Percentiles rank a stretch among this genome's conserved stretches.
phyloP scores from a whole-genome alignment of 2,888 invertebrate genomes.

The Meghimatium bilineatum region DNA sequence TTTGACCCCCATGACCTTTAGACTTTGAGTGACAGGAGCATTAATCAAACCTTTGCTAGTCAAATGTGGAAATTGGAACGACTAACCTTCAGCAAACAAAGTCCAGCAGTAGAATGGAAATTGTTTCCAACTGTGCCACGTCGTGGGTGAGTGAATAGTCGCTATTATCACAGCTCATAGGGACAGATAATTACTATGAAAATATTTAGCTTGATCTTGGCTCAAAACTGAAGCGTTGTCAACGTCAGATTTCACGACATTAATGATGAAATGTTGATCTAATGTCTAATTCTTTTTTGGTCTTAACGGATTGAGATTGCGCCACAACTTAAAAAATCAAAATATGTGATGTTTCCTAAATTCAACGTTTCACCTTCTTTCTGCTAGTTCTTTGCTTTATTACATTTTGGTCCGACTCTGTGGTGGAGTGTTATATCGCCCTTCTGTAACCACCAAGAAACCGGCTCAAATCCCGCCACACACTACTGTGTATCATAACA shows the following conservation, averaged over 20 bases:
- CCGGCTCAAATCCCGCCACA: too few relatives aligned
- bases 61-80: background rate
- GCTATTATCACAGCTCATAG: background rate
- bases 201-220: constrained; percentile 7
- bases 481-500: too few relatives aligned
- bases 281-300: background rate
- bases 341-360: too few relatives aligned
- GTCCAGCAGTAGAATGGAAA: background rate
- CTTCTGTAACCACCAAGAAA: too few relatives aligned
- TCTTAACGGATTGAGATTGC: background rate
- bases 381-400: too few relatives aligned
- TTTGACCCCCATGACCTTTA: constrained; percentile 1
- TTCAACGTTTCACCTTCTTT: too few relatives aligned
- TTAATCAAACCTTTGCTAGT: background rate
- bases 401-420: too few relatives aligned
- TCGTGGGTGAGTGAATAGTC: background rate
- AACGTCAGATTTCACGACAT: background rate
- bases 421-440: too few relatives aligned
- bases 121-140: background rate
- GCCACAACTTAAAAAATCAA: too few relatives aligned
- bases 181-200: constrained; percentile 15
- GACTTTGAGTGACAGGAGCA: background rate
- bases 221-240: background rate
- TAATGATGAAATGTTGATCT: background rate
- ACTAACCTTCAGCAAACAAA: constrained; percentile 17